These are phyloP conservation scores for Xenopus petersii DNA, from an alignment of 2,797 vertebrate genomes.

Conservation along the genomic window DNA sequence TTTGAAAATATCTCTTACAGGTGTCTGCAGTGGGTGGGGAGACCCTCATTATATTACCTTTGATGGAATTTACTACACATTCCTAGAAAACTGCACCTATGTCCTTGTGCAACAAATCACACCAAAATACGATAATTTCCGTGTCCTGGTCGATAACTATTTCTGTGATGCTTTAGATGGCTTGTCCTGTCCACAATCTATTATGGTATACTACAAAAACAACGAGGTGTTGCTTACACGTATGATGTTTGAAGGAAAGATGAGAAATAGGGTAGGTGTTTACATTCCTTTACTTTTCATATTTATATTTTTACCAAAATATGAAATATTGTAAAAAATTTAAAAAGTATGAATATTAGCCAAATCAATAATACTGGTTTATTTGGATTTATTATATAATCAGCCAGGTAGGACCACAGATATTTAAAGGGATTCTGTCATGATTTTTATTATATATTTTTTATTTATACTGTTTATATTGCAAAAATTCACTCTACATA, in stretches of 20 bases:
- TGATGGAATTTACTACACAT: conserved; percentile 72
- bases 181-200: conserved; percentile 68
- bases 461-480: too few relatives aligned
- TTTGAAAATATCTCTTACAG: conserved; percentile 48
- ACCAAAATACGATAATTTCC: conserved; percentile 66
- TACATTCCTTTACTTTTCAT: too few relatives aligned
- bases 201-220: conserved; percentile 65
- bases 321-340: too few relatives aligned
- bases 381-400: too few relatives aligned
- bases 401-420: too few relatives aligned
- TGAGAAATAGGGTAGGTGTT: conserved; percentile 65
- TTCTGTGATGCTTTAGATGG: conserved; percentile 57
- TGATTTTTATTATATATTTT: too few relatives aligned
- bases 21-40: conserved; percentile 74
- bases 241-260: conserved; percentile 41
- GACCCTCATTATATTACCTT: conserved; percentile 76
- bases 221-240: conserved; percentile 61
- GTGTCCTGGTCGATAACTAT: conserved; percentile 68
- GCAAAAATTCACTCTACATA: too few relatives aligned
- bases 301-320: too few relatives aligned
- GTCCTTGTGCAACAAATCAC: conserved; percentile 69
- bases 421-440: too few relatives aligned
- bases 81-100: conserved; percentile 73
- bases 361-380: too few relatives aligned
- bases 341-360: too few relatives aligned